Evolutionary conservation across 2,113 vertebrate species (phyloP).

Genomic region (Pardalotus punctatus): DNA sequence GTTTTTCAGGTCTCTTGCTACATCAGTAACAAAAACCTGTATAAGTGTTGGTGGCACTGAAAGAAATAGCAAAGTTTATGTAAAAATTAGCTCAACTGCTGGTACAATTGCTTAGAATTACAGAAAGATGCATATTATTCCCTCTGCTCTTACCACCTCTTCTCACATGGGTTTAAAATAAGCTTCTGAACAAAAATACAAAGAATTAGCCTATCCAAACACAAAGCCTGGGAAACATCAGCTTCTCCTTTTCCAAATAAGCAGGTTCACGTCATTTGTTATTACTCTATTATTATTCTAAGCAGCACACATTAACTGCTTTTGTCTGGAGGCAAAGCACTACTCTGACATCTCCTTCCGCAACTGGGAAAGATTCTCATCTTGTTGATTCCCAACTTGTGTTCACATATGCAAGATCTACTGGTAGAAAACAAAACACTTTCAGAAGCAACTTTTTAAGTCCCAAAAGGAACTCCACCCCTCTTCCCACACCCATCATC

Average conservation of each 20-base stretch:
- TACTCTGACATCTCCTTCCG: not conserved
- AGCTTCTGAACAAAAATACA: not conserved
- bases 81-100: not conserved
- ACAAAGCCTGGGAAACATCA: constrained; percentile 31
- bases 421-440: not conserved
- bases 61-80: not conserved
- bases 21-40: not conserved
- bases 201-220: constrained; percentile 14
- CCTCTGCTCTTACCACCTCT: not conserved
- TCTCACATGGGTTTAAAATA: not conserved
- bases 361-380: not conserved
- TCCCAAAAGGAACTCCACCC: not conserved
- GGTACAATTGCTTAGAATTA: not conserved
- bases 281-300: not conserved
- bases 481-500: not conserved
- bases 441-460: not conserved
- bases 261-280: not conserved
- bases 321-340: not conserved
- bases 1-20: not conserved
- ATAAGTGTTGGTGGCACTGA: not conserved
- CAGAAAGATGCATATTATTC: not conserved
- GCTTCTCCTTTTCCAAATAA: not conserved
- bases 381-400: not conserved
- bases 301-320: not conserved
- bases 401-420: not conserved